Conservation (phyloP, 2,888 invertebrate species). For the Uloborus plumipes region DNA sequence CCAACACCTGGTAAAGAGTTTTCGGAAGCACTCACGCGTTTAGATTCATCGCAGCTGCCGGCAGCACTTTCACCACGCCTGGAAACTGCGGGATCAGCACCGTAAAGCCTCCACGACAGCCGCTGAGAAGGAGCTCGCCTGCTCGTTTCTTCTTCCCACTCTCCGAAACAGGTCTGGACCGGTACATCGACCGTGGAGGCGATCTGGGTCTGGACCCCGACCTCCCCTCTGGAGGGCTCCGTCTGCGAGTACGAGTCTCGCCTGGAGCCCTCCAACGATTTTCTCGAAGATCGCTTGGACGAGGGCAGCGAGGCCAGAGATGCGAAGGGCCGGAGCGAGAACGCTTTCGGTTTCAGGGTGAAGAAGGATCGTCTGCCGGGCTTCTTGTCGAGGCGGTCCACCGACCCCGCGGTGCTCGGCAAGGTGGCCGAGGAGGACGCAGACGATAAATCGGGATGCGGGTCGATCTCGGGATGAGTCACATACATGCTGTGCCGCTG, state of each 20-base stretch:
- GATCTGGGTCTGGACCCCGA: slow-evolving; percentile 60
- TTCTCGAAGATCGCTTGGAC: slow-evolving; percentile 16
- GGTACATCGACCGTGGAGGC: slow-evolving; percentile 61
- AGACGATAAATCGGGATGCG: slow-evolving; percentile 43
- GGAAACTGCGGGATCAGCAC: background rate
- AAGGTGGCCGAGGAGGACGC: slow-evolving; percentile 50
- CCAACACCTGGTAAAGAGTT: background rate
- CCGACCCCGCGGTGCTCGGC: slow-evolving; percentile 50
- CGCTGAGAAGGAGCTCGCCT: background rate
- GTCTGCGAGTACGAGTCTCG: slow-evolving; percentile 52
- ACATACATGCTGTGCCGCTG: slow-evolving; percentile 55
- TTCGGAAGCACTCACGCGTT: background rate
- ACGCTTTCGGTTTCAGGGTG: slow-evolving; percentile 52
- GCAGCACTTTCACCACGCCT: background rate
- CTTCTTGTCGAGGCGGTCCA: slow-evolving; percentile 47
- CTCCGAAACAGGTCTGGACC: slow-evolving; percentile 57
- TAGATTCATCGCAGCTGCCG: background rate
- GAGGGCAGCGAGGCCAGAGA: slow-evolving; percentile 20
- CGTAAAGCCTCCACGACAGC: slow-evolving; percentile 16
- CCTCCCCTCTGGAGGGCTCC: slow-evolving; percentile 32
- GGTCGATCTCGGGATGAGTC: slow-evolving; percentile 34
- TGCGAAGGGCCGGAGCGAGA: slow-evolving; percentile 37
- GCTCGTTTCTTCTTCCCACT: slow-evolving; percentile 38
- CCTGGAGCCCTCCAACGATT: background rate
- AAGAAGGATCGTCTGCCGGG: slow-evolving; percentile 33